Percentiles rank a stretch among this genome's conserved stretches.
Evolutionary conservation across 2,113 vertebrate species (phyloP).

Genomic region (Aramus guarauna): DNA sequence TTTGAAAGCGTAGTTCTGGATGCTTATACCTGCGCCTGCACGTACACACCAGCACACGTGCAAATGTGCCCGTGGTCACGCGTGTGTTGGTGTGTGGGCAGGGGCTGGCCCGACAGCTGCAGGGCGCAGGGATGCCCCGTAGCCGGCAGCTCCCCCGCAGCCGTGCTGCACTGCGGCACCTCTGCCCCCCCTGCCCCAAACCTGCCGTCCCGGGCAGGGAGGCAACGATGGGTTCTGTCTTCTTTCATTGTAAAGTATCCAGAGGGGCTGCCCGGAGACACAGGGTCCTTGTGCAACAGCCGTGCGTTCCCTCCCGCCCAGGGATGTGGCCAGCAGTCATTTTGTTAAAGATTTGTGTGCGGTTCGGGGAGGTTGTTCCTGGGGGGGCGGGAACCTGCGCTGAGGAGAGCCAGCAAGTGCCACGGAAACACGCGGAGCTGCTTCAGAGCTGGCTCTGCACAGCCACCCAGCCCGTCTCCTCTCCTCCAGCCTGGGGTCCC

Average conservation of each 20-base stretch:
- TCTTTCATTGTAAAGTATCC: background rate
- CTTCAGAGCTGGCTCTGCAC: background rate
- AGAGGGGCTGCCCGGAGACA: background rate
- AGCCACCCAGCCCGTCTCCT: background rate
- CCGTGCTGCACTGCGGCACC: background rate
- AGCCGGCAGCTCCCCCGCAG: accelerated
- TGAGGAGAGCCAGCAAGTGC: background rate
- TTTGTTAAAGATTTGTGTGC: background rate
- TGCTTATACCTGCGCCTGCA: accelerated
- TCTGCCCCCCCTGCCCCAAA: background rate
- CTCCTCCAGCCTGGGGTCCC: background rate
- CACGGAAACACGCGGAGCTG: background rate
- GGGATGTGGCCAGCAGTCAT: background rate
- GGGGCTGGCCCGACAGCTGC: background rate
- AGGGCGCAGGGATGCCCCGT: accelerated
- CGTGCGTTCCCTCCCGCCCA: accelerated
- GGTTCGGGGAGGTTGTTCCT: background rate
- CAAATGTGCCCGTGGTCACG: accelerated
- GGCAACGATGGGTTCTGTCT: background rate
- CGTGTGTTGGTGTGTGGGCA: background rate
- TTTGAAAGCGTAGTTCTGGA: background rate
- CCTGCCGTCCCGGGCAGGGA: background rate
- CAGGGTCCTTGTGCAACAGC: conserved; percentile 11
- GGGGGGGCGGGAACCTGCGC: background rate
- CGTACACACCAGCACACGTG: background rate